These are phyloP conservation scores for Orchestes rusci DNA, from an alignment of 2,888 invertebrate genomes.

Conservation along the genomic window DNA sequence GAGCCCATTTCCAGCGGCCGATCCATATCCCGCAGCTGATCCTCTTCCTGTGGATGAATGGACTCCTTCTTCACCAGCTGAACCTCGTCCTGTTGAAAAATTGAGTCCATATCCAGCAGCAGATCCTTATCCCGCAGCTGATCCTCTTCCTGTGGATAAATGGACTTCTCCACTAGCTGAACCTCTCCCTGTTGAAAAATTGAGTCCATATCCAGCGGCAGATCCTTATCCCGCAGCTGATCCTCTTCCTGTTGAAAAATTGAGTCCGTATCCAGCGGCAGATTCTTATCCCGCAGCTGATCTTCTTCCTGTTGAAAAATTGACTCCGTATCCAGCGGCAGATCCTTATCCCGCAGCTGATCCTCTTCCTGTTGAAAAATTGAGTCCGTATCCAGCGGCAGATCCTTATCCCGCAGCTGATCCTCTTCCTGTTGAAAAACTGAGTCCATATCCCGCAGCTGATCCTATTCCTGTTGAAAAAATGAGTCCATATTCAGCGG, in stretches of 20 bases:
- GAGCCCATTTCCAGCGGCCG: conserved; percentile 8
- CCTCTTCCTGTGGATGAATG: too few relatives aligned
- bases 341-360: background rate
- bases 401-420: conserved; percentile 14
- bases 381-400: too few relatives aligned
- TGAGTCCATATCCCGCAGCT: conserved; percentile 15
- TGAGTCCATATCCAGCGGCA: conserved; percentile 7
- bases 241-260: background rate
- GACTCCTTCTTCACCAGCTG: too few relatives aligned
- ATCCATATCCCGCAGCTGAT: too few relatives aligned
- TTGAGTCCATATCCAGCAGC: conserved; percentile 6
- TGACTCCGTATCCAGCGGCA: conserved; percentile 1
- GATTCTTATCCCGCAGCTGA: conserved; percentile 13
- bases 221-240: conserved; percentile 18
- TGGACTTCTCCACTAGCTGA: background rate
- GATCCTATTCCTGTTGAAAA: conserved; percentile 1
- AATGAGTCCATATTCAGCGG: conserved; percentile 4
- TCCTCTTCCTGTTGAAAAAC: too few relatives aligned
- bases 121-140: conserved; percentile 7
- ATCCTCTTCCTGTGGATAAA: background rate
- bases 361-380: too few relatives aligned
- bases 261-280: conserved; percentile 2
- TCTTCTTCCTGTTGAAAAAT: too few relatives aligned
- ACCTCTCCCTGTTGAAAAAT: background rate
- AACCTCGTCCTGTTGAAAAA: background rate